Percentiles rank a stretch among this genome's conserved stretches.
These are phyloP conservation scores for Lepidochitona cinerea DNA, from an alignment of 2,888 invertebrate genomes.

Conservation along the genomic window DNA sequence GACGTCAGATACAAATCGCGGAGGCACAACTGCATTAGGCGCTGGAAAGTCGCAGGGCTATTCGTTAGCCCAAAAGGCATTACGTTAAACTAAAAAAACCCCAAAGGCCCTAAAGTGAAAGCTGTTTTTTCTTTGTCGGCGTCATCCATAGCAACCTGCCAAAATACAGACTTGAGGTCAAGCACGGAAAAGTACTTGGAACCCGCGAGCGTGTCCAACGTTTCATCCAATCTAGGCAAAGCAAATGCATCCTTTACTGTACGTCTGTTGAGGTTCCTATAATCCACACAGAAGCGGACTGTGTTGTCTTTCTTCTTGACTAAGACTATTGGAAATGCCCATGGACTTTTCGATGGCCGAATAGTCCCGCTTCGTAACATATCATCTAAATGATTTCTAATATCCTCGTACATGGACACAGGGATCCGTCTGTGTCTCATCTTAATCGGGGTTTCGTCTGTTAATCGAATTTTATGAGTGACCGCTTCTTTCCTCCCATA, in stretches of 20 bases:
- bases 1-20: not conserved
- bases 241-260: constrained; percentile 28
- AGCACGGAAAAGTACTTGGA: constrained; percentile 21
- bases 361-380: not conserved
- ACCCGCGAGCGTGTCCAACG: constrained; percentile 27
- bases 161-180: constrained; percentile 24
- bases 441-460: not conserved
- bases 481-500: not conserved
- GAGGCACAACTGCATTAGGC: constrained; percentile 18
- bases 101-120: constrained; percentile 11
- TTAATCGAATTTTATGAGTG: constrained; percentile 1
- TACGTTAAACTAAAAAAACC: not conserved
- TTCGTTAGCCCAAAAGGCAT: not conserved
- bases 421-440: not conserved
- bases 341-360: not conserved
- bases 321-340: not conserved
- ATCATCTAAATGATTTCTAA: not conserved
- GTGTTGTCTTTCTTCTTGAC: not conserved
- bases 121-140: constrained; percentile 30
- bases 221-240: constrained; percentile 27
- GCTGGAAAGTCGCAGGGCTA: constrained; percentile 8
- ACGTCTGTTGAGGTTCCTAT: not conserved
- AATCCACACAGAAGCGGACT: not conserved
- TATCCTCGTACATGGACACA: constrained; percentile 6
- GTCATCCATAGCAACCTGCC: not conserved